Base-by-base conservation (phyloP, 2,888 invertebrate species). In the Helleia helle region DNA sequence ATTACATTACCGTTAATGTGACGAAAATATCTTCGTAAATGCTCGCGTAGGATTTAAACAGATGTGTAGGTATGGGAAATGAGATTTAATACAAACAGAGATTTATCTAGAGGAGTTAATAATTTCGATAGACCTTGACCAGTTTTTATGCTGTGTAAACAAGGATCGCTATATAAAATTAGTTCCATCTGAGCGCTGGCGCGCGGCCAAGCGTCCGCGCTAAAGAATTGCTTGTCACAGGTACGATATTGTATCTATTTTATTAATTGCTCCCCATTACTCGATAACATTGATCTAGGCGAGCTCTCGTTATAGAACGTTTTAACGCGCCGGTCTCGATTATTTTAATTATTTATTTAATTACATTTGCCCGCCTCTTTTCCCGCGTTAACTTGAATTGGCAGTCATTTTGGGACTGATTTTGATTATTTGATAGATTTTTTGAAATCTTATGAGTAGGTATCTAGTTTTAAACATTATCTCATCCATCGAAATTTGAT, bases 161-260 rank as follows among this genome's bases (percentile, higher is more conserved):
- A 77, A 48, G 60, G 61, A 70, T 76, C 73, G 72, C 70, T 65
- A 71, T 76, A 79, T 71, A 65, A 76, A 71, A 71, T 71, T 60
- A 65, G 60, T 70, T 60, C 52, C 65, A 69, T 69, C 59, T n/a
- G n/a, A n/a, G 61, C 56, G 62, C 54, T 60, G 53, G 52, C 51
- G 51, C 55, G 50, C 58, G 61, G 71, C 77, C 74, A 76, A 48
- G 57, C 65, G 65, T 67, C 65, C 49, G 52, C 51, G 46, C 66
- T 68, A 69, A 74, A 67, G 62, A 62, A 65, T 61, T 56, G 51
- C 56, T 56, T 71, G 75, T 77, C 73, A 65, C 64, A 56, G 12
- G 34, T 22, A 34, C 34, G 60, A 51, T 57, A 62, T 50, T 22
- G 34, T 34, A 22, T 22, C 18, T 17, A 18, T 34, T 18, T 34